These are phyloP conservation scores for Cephalopterus ornatus DNA, from an alignment of 2,113 vertebrate species.

Conservation along the genomic window DNA sequence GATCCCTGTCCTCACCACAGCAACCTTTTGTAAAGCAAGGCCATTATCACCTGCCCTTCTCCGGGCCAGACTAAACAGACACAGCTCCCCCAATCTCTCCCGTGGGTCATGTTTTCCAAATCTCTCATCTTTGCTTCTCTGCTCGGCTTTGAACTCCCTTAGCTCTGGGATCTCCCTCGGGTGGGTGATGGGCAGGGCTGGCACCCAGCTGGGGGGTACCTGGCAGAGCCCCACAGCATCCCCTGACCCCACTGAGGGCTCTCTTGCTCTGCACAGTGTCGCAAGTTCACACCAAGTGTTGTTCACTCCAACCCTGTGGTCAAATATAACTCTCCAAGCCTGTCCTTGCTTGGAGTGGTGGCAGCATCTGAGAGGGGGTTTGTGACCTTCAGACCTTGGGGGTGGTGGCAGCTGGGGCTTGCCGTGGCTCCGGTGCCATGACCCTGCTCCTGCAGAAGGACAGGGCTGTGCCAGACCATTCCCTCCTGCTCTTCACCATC, in stretches of 20 bases:
- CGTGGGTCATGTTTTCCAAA: neutral
- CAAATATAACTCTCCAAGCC: neutral
- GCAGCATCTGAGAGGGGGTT: neutral
- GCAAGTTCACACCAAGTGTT: neutral
- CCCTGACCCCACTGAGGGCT: neutral
- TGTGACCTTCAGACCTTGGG: neutral
- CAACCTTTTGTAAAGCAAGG: neutral
- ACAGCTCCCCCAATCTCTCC: neutral
- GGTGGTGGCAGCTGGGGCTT: neutral
- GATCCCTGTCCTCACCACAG: neutral
- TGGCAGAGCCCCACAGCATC: neutral
- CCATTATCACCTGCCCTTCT: neutral
- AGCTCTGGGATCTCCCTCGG: rapidly evolving
- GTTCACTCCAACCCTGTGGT: neutral
- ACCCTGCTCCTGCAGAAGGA: neutral
- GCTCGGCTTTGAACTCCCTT: neutral
- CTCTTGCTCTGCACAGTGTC: neutral
- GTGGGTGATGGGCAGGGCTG: neutral
- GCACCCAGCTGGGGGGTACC: neutral
- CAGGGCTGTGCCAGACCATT: neutral
- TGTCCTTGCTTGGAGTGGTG: neutral
- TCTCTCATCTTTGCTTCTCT: neutral
- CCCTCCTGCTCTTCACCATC: neutral
- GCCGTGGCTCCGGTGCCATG: rapidly evolving
- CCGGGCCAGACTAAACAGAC: neutral